Base-by-base conservation (phyloP, 2,888 invertebrate species). In the Pachymerium ferrugineum region DNA sequence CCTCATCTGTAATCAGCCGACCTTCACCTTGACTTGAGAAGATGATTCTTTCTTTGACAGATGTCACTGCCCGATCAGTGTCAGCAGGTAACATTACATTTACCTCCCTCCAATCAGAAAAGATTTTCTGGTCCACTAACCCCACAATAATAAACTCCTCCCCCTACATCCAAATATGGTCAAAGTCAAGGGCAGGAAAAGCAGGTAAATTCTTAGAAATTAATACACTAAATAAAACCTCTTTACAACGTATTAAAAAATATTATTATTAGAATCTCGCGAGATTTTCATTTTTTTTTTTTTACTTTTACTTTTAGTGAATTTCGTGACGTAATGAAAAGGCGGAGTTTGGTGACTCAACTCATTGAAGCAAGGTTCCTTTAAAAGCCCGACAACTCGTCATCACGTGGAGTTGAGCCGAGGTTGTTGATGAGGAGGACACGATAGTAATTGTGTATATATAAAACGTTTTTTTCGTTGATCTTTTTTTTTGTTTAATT, bases 181-280 rank as follows among this genome's bases (percentile, higher is more conserved):
- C 47, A 54, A 54, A 54, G 47, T 54, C 47, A 54, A 54, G 47
- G 47, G 47, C 47, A 54, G 47, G 47, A 54, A 54, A 54, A 54
- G 22, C 22, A 22, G 22, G 47, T 10, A 54, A 54, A 54, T 54
- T 54, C 47, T 19, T 10, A 54, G 47, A 54, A 54, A 54, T 54
- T 16, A 5, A 54, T 16, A 6, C 3, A 54, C 16, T 54, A 54
- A 54, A 54, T 16, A 54, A 1, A 5, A 38, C 38, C 16, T n/a
- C n/a, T n/a, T n/a, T n/a, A n/a, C n/a, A n/a, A n/a, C n/a, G 22
- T 22, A 16, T 8, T 1, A 54, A 54, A 54, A n/a, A 19, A 54
- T 22, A 54, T 54, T 3, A 1, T n/a, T n/a, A n/a, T n/a, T n/a
- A n/a, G n/a, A n/a, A 47, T 47, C 22, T 16, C 19, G n/a, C n/a